Conservation (phyloP, 2,113 vertebrate species). For the Redunca redunca region DNA sequence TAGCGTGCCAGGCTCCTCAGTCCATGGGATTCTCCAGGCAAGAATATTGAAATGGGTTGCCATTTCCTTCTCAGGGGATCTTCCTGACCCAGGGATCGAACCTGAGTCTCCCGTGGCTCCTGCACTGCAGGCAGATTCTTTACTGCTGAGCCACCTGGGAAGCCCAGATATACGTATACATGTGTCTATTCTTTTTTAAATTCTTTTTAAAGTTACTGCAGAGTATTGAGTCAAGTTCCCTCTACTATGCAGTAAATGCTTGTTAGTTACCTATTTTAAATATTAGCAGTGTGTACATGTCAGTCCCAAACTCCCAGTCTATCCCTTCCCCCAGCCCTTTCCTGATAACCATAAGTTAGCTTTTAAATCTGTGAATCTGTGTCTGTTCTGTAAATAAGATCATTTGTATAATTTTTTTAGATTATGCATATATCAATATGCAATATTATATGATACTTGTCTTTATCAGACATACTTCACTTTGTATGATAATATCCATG, state of each 20-base stretch:
- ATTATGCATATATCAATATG: not conserved
- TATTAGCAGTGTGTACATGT: not conserved
- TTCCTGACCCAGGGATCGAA: not conserved
- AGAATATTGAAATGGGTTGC: not conserved
- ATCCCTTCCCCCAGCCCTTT: not conserved
- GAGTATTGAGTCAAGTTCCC: not conserved
- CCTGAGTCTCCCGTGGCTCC: not conserved
- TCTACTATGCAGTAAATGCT: not conserved
- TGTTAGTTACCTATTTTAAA: not conserved
- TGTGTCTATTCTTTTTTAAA: not conserved
- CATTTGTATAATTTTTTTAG: not conserved
- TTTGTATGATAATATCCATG: not conserved
- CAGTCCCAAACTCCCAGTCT: not conserved
- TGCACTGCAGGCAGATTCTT: not conserved
- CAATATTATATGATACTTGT: not conserved
- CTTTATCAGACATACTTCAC: not conserved
- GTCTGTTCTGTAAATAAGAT: not conserved
- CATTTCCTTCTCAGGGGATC: not conserved
- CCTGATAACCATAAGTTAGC: not conserved
- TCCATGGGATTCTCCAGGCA: not conserved
- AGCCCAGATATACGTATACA: not conserved
- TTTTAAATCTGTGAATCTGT: not conserved
- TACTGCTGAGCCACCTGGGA: not conserved
- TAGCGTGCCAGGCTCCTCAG: not conserved
- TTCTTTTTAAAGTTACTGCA: not conserved